Base-by-base conservation (phyloP, 2,888 invertebrate species). In the Oligia latruncula region DNA sequence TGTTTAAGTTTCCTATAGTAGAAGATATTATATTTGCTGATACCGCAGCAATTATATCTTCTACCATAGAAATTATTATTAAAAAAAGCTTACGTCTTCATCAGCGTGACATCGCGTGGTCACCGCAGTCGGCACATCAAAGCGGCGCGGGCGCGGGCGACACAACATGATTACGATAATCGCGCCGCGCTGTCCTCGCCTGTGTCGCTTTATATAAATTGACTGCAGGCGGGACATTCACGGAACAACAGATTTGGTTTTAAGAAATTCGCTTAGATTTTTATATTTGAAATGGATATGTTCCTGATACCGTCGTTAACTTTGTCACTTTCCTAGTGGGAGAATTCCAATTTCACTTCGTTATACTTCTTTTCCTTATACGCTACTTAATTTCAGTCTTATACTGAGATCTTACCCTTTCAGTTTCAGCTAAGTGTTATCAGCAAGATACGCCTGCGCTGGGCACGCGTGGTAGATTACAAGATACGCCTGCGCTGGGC, bases 81-180 rank as follows among this genome's bases (percentile, higher is more conserved):
- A 71, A 65, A 55, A 49, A 60, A 65, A 80, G 65, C 40, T 80
- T 40, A 58, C 43, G 15, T 35, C 20, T 71, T 20, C 15, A 4
- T 15, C 20, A 13, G 1, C 23, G 55, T n/a, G 40, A 20, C 40
- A 29, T 23, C 58, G 81, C 64, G 79, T 91, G 90, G 93, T 90
- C 87, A 89, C 91, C 88, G 43, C 52, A 15, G 91, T 81, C 91
- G 93, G 92, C 91, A 86, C 89, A 89, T 92, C 90, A 93, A 93
- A 93, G 92, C 87, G 87, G 82, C 88, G 79, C 81, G 74, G 87
- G 86, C 90, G 90, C 88, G 78, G 85, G 87, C 89, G 90, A 90
- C 88, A 89, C 89, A 87, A 89, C 89, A 89, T 89, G 93, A 93
- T 93, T 93, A 93, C 92, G 90, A 90, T 91, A 91, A 92, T 91